A percentile compares a stretch with the other conserved stretches of the same genome.
phyloP scores from a whole-genome alignment of 2,797 vertebrate species.

The Acanthurus leucopareius region DNA sequence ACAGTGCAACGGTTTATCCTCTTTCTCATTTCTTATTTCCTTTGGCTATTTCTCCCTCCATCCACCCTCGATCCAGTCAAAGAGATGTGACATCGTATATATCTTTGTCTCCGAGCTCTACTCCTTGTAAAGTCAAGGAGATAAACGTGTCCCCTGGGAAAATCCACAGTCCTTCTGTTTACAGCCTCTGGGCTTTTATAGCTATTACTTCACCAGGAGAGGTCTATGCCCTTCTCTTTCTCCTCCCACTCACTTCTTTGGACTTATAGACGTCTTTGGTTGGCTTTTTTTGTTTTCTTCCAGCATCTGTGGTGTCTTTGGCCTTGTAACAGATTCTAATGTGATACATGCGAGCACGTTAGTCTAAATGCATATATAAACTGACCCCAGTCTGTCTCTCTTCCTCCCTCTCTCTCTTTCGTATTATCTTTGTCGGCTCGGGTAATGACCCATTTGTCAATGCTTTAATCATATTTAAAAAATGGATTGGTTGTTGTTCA shows the following conservation, averaged over 20 bases:
- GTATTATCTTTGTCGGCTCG: slow-evolving; percentile 47
- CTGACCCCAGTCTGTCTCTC: not conserved
- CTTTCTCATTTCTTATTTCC: slow-evolving; percentile 37
- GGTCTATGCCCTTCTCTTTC: slow-evolving; percentile 16
- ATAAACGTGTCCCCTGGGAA: slow-evolving; percentile 61
- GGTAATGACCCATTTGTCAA: slow-evolving; percentile 75
- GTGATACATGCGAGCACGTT: not conserved
- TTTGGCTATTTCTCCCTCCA: slow-evolving; percentile 31
- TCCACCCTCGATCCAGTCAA: slow-evolving; percentile 51
- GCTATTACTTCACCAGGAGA: slow-evolving; percentile 57
- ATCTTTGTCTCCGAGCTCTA: slow-evolving; percentile 55
- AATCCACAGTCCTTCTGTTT: slow-evolving; percentile 61
- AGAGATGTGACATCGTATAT: slow-evolving; percentile 50
- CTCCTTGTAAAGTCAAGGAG: slow-evolving; percentile 64
- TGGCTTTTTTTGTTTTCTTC: not conserved
- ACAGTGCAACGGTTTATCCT: slow-evolving; percentile 42
- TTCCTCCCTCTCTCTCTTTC: not conserved
- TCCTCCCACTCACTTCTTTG: not conserved
- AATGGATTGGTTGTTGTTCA: slow-evolving; percentile 68
- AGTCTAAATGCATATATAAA: not conserved
- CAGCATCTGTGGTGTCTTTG: not conserved
- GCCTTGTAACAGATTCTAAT: slow-evolving; percentile 7
- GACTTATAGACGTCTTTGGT: not conserved
- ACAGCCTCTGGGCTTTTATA: slow-evolving; percentile 56
- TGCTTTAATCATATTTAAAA: slow-evolving; percentile 75